A percentile compares a stretch with the other conserved stretches of the same genome.
Evolutionary conservation across 92 coral and sea anemone species (phyloP).

Genomic region (Montipora capitata): DNA sequence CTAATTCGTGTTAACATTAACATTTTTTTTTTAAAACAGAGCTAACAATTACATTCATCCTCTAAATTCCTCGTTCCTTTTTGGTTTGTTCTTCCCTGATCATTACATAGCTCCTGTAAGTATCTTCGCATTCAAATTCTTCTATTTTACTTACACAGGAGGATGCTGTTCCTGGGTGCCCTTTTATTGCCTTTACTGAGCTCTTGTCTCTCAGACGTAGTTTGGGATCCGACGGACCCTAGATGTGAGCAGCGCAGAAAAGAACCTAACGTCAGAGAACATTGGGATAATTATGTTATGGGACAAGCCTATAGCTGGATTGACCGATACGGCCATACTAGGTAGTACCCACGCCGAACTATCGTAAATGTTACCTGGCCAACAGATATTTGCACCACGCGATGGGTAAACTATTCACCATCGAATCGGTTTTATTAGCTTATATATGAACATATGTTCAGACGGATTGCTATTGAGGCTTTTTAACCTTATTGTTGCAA

Average conservation of each 20-base stretch:
- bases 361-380: slow-evolving; percentile 3
- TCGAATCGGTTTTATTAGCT: not conserved
- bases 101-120: not conserved
- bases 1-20: not conserved
- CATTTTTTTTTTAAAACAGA: not conserved
- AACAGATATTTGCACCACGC: not conserved
- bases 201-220: slow-evolving; percentile 50
- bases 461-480: not conserved
- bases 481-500: not conserved
- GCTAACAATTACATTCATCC: not conserved
- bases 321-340: not conserved
- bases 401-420: slow-evolving; percentile 19
- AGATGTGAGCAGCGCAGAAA: slow-evolving; percentile 33
- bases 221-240: slow-evolving; percentile 59
- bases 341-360: not conserved
- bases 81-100: slow-evolving; percentile 1
- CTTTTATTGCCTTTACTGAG: slow-evolving; percentile 46
- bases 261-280: not conserved
- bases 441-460: not conserved
- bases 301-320: slow-evolving; percentile 27
- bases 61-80: not conserved
- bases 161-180: slow-evolving; percentile 46
- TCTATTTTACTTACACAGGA: slow-evolving; percentile 21
- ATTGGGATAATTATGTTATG: slow-evolving; percentile 1
- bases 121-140: slow-evolving; percentile 1